Conservation (phyloP, 2,113 vertebrate genomes). For the Anarhynchus alexandrinus region DNA sequence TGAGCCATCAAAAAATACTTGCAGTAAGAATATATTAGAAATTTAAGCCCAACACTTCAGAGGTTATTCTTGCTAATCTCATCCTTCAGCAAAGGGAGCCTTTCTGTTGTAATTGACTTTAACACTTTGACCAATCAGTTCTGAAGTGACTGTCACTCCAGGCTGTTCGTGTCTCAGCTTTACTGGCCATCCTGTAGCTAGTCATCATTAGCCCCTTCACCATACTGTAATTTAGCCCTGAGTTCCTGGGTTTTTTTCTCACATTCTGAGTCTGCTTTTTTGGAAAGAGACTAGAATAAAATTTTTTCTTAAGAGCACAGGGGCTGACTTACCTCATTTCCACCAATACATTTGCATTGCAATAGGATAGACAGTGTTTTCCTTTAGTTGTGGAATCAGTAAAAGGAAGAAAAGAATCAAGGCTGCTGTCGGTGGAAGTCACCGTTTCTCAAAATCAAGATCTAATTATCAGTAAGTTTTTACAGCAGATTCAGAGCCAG, state of each 20-base stretch:
- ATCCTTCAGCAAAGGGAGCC: not conserved
- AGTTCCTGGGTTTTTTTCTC: not conserved
- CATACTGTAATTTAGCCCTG: not conserved
- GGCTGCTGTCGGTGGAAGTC: not conserved
- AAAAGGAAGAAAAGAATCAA: not conserved
- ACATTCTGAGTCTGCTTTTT: not conserved
- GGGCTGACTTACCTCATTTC: not conserved
- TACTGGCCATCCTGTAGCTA: not conserved
- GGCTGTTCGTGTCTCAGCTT: not conserved
- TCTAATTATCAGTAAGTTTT: not conserved
- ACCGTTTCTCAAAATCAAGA: not conserved
- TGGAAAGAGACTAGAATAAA: not conserved
- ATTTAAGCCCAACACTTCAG: not conserved
- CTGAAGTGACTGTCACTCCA: not conserved
- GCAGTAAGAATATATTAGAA: not conserved
- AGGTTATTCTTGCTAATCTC: not conserved
- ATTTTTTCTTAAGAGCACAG: not conserved
- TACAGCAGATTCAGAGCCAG: not conserved
- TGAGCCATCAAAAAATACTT: not conserved
- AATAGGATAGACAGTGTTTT: not conserved
- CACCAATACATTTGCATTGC: not conserved
- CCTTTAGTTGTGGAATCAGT: not conserved
- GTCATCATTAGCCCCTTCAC: not conserved
- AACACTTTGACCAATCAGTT: not conserved
- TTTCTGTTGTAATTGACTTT: constrained; percentile 14